Conservation (phyloP, 2,113 vertebrate species). For the Corvus hawaiiensis region DNA sequence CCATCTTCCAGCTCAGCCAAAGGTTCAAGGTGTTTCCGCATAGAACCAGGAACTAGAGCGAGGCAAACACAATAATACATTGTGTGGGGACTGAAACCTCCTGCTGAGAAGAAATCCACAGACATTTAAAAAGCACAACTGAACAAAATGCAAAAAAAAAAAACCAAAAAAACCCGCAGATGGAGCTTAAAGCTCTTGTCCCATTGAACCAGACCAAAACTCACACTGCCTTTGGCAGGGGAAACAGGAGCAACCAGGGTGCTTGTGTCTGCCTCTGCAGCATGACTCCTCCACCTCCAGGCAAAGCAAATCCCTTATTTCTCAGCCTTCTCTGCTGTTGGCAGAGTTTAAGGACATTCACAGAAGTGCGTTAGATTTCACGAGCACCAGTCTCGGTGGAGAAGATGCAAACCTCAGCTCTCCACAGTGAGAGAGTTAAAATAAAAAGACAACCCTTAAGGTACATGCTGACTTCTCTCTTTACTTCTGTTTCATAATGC, state of each 20-base stretch:
- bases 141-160: neutral
- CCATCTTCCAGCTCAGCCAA: slow-evolving; percentile 20
- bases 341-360: neutral
- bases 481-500: neutral
- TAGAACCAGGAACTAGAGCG: neutral
- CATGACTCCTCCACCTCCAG: neutral
- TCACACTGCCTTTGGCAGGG: neutral
- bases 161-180: neutral
- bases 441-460: neutral
- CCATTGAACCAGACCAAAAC: neutral
- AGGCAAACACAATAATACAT: slow-evolving; percentile 10
- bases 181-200: neutral
- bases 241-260: neutral
- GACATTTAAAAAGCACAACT: neutral
- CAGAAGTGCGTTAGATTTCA: neutral
- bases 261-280: neutral
- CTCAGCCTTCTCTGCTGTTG: neutral
- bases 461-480: neutral
- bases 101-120: neutral
- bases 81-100: slow-evolving; percentile 17
- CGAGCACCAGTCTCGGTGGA: fast-evolving
- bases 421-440: neutral
- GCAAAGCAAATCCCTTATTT: neutral
- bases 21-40: slow-evolving; percentile 51
- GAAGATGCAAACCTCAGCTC: neutral